Percentiles rank a stretch among this genome's conserved stretches.
Evolutionary conservation across 2,888 invertebrate species (phyloP).

Genomic region (Elegia similella): DNA sequence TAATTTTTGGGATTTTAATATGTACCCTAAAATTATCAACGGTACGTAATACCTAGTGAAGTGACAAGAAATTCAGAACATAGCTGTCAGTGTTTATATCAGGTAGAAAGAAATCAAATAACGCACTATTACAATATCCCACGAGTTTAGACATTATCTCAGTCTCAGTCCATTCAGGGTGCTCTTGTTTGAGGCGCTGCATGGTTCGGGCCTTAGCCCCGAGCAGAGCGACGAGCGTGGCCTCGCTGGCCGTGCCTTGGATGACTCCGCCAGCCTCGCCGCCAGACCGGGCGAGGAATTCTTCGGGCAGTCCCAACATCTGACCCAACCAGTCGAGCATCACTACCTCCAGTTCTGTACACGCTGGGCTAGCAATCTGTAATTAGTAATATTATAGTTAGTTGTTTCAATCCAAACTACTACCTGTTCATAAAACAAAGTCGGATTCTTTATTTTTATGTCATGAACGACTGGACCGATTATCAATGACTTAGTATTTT

Average conservation of each 20-base stretch:
- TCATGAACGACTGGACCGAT: too few species aligned
- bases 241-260: constrained; percentile 97
- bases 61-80: too few species aligned
- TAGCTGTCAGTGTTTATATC: too few species aligned
- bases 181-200: constrained; percentile 84
- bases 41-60: too few species aligned
- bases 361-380: constrained; percentile 96
- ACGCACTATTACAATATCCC: constrained; percentile 92
- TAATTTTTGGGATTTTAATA: too few species aligned
- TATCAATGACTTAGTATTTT: too few species aligned
- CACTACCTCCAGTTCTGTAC: constrained; percentile 96
- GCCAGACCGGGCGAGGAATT: constrained; percentile 91
- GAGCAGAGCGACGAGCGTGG: constrained; percentile 94
- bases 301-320: constrained; percentile 92
- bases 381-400: constrained; percentile 32
- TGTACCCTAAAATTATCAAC: too few species aligned
- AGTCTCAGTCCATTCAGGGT: constrained; percentile 88
- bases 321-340: constrained; percentile 98
- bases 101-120: neutral
- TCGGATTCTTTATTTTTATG: too few species aligned
- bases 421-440: too few species aligned
- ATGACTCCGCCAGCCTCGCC: constrained; percentile 95
- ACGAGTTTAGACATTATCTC: constrained; percentile 90
- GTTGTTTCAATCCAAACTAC: too few species aligned
- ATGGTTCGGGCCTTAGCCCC: constrained; percentile 91